Evolutionary conservation across 2,113 vertebrate genomes (phyloP).

Genomic region (Pelobates fuscus): DNA sequence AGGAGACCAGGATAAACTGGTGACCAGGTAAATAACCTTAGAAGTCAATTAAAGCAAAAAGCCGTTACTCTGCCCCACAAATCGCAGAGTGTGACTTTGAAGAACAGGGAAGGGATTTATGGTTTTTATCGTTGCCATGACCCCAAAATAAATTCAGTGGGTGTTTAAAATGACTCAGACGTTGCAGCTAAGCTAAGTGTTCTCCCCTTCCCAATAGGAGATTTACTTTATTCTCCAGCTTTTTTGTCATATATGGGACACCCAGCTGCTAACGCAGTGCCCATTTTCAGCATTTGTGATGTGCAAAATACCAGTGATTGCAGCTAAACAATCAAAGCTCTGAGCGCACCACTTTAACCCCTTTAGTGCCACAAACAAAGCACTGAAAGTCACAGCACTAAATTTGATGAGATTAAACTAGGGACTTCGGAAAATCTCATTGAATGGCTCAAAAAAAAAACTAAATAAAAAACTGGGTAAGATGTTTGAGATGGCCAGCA

Average conservation of each 20-base stretch:
- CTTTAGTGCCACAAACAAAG: not conserved
- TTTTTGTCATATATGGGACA: conserved; percentile 34
- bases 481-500: too few species aligned
- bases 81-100: not conserved
- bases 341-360: conserved; percentile 3
- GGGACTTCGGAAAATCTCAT: too few species aligned
- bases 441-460: too few species aligned
- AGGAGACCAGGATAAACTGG: conserved; percentile 45
- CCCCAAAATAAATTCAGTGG: conserved; percentile 64
- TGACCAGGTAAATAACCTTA: conserved; percentile 34
- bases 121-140: conserved; percentile 60
- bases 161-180: conserved; percentile 59
- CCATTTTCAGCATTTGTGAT: not conserved
- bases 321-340: not conserved
- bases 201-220: conserved; percentile 54
- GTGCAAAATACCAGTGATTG: not conserved
- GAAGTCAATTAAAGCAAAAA: not conserved
- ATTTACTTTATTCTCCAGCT: conserved; percentile 53
- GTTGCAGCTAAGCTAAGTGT: conserved; percentile 52
- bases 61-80: not conserved
- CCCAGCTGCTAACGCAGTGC: conserved; percentile 43
- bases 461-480: too few species aligned
- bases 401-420: too few species aligned
- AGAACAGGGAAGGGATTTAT: conserved; percentile 60
- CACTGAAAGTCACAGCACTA: too few species aligned